Conservation (phyloP, 2,113 vertebrate genomes). For the Python bivittatus region DNA sequence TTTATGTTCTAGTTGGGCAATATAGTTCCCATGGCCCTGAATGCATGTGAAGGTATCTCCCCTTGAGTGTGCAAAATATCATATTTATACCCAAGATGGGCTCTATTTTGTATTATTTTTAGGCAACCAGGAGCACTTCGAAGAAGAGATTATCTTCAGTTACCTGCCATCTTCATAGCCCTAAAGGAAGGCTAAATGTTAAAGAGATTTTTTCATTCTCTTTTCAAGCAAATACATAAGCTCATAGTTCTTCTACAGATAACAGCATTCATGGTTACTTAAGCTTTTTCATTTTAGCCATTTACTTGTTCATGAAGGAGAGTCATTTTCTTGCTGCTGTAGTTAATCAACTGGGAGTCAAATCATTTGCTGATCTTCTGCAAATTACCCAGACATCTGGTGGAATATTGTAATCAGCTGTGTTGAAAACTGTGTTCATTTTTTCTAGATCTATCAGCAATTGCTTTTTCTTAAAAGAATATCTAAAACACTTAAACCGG, state of each 20-base stretch:
- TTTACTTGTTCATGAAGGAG: background rate
- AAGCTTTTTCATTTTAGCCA: background rate
- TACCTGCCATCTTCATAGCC: background rate
- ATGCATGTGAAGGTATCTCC: no score
- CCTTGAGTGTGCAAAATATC: no score
- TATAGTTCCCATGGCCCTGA: no score
- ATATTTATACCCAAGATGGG: no score
- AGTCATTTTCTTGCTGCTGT: background rate
- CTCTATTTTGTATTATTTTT: no score
- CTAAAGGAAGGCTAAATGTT: background rate
- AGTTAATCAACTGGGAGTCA: background rate
- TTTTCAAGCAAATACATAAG: background rate
- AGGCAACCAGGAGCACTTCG: no score
- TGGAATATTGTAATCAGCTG: background rate
- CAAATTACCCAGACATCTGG: background rate
- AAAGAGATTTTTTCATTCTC: background rate
- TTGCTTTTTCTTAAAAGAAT: background rate
- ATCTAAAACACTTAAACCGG: background rate
- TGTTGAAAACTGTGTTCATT: background rate
- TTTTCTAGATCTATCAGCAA: background rate
- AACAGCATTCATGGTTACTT: background rate
- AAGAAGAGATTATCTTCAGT: background rate
- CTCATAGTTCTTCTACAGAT: background rate
- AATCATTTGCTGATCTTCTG: background rate
- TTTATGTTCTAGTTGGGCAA: no score